Conservation (phyloP, 2,888 invertebrate genomes). For the Rambutsinella grinnellia region DNA sequence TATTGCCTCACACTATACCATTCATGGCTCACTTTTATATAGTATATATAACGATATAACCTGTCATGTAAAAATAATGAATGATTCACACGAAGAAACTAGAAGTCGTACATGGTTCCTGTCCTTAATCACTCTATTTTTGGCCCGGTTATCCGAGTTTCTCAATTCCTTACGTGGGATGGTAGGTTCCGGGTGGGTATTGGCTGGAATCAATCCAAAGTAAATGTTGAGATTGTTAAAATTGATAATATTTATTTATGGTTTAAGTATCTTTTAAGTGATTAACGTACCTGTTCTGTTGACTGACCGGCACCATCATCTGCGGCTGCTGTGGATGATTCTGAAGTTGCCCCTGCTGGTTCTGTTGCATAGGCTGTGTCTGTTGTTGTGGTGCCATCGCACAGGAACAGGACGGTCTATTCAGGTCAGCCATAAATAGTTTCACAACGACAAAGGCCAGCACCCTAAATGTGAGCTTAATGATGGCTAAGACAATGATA, state of each 20-base stretch:
- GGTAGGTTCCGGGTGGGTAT: constrained; percentile 31
- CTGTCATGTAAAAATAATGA: constrained; percentile 38
- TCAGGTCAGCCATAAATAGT: constrained; percentile 59
- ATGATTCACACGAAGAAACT: constrained; percentile 24
- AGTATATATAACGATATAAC: neutral
- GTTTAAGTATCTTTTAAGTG: neutral
- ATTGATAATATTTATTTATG: too few relatives aligned
- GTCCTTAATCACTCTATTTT: constrained; percentile 6
- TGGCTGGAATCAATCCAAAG: constrained; percentile 27
- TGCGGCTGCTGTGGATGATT: constrained; percentile 15
- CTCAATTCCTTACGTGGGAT: constrained; percentile 25
- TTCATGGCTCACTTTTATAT: neutral
- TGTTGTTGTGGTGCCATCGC: constrained; percentile 28
- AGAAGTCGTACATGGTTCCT: constrained; percentile 18
- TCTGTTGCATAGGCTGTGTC: constrained; percentile 15
- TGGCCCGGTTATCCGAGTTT: constrained; percentile 5
- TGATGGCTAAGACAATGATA: constrained; percentile 43
- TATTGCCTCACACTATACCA: too few relatives aligned
- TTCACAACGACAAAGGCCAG: constrained; percentile 52
- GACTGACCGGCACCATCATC: constrained; percentile 29
- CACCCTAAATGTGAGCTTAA: constrained; percentile 51
- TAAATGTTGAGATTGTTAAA: too few relatives aligned
- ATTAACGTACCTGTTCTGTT: constrained; percentile 35
- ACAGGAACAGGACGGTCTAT: constrained; percentile 58
- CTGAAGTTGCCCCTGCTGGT: constrained; percentile 18